phyloP scores from a whole-genome alignment of 64 coral and sea anemone genomes.

The Cladopsammia gracilis region DNA sequence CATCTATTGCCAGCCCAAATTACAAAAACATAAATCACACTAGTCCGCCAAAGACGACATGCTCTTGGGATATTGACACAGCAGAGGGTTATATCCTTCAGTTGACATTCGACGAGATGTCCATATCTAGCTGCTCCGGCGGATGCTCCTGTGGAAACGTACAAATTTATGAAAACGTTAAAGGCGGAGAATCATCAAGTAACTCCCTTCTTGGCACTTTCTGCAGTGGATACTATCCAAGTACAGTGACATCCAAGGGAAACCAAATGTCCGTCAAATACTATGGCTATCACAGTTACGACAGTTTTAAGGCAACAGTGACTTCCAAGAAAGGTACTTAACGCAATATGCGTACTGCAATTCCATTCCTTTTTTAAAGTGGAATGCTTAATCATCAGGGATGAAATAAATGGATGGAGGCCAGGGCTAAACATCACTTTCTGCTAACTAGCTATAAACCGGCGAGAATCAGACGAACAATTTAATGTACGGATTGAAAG shows the following conservation, averaged over 20 bases:
- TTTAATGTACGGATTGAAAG: no score
- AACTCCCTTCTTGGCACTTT: background rate
- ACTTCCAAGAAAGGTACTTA: conserved; percentile 7
- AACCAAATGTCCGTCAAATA: conserved; percentile 6
- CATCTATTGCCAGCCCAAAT: background rate
- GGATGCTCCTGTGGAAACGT: conserved; percentile 20
- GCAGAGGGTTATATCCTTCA: conserved; percentile 10
- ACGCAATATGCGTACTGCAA: background rate
- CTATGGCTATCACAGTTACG: background rate
- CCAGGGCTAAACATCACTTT: background rate
- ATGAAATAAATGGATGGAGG: background rate
- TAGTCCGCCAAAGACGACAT: background rate
- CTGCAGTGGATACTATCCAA: background rate
- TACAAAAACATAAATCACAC: background rate
- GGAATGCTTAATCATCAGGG: background rate
- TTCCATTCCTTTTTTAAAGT: no score
- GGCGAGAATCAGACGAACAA: no score
- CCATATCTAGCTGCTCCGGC: background rate
- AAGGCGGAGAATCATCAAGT: background rate
- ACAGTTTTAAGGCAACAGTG: conserved; percentile 4
- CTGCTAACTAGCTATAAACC: no score
- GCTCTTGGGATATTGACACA: background rate
- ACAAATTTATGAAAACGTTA: background rate
- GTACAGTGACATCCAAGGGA: background rate
- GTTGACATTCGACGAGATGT: background rate